Base-by-base conservation (phyloP, 2,888 invertebrate genomes). In the Chorisops tibialis region DNA sequence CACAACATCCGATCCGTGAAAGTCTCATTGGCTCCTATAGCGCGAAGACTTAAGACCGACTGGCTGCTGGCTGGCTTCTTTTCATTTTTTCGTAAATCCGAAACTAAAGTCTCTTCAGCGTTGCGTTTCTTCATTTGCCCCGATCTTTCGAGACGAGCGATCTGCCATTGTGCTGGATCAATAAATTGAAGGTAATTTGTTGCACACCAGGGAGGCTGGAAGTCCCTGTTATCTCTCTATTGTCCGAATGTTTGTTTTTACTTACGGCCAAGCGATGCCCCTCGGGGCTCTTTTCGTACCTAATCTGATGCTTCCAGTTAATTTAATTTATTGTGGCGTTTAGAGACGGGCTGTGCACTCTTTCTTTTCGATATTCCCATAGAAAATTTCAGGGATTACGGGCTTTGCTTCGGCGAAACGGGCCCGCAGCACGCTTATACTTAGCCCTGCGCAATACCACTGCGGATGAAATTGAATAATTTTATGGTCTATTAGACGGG, bases 181-280 rank as follows among this genome's bases (percentile, higher is more conserved):
- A 67, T 69, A 69, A 69, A 69, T 69, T 69, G 66, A 66, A 67
- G 67, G 68, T 69, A 69, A 69, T 69, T 69, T 69, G 69, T 67
- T 67, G 69, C 69, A 62, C 68, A 52, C 63, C 66, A 65, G 67
- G 69, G 61, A 67, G 64, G 54, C 63, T 59, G 59, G 49, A 59
- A 62, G 39, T 65, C 65, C 68, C 66, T 67, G 66, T 67, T 69
- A 68, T 69, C 68, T 68, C 64, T 60, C 67, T 65, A 69, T 67
- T 69, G 67, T 68, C 62, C 65, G 21, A 48, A 49, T 65, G 63
- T 65, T 65, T 52, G 60, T 61, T 56, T 56, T 67, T 38, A 24
- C 11, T 30, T 22, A 30, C 14, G 54, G 37, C 39, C 30, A n/a
- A n/a, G 1, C 30, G 30, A 30, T 30, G 30, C 2, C 30, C 30